A percentile compares a stretch with the other conserved stretches of the same genome.
phyloP scores from a whole-genome alignment of 2,888 invertebrate genomes.

The Dryadula phaetusa region DNA sequence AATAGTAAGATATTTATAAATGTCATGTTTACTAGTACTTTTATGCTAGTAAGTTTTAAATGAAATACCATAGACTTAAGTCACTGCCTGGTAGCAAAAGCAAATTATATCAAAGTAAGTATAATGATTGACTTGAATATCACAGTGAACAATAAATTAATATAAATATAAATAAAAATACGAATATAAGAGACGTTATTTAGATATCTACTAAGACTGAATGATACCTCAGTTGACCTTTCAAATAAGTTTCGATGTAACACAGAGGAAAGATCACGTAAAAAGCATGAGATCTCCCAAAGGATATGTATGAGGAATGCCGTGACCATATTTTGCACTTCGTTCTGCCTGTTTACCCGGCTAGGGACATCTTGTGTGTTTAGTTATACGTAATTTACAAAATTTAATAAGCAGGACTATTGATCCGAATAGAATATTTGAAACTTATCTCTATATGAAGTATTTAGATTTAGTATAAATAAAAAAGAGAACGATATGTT shows the following conservation, averaged over 20 bases:
- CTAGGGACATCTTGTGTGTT: background rate
- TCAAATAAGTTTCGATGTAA: background rate
- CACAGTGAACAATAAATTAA: no score
- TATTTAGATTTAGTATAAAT: no score
- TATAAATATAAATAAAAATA: no score
- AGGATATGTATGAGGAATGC: slow-evolving; percentile 3
- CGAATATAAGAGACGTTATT: background rate
- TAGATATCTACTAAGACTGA: background rate
- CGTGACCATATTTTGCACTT: slow-evolving; percentile 9
- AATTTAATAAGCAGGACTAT: background rate
- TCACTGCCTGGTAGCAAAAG: no score
- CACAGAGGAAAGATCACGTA: background rate
- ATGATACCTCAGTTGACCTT: background rate
- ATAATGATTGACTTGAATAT: no score
- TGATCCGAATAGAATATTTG: no score
- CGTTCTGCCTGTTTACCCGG: background rate
- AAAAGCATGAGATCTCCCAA: background rate
- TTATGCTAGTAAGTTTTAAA: no score
- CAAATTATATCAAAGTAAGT: no score
- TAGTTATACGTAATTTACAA: background rate
- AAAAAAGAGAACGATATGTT: no score
- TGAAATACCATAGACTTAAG: no score
- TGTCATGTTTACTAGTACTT: no score
- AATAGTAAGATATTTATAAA: no score
- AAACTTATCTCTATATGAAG: background rate